Conservation (phyloP, 1,140 invertebrate genomes). For the Leptinotarsa undecemlineata region DNA sequence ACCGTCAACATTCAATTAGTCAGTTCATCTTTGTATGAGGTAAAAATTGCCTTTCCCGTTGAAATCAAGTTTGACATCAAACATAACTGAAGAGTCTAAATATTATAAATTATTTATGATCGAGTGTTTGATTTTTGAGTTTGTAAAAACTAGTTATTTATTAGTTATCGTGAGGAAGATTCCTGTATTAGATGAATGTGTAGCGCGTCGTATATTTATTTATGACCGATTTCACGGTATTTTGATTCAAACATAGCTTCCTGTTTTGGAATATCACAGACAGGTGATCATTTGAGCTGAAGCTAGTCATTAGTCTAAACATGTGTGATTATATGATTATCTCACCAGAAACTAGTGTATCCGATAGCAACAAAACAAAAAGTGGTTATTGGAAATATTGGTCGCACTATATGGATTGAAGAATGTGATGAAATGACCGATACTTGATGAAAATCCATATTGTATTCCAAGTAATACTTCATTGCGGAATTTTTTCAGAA, state of each 20-base stretch:
- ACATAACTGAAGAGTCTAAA: neutral
- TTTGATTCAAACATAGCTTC: neutral
- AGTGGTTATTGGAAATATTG: no score
- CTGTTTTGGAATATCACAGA: neutral
- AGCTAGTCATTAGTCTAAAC: no score
- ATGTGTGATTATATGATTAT: no score
- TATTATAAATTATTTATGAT: neutral
- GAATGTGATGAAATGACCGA: no score
- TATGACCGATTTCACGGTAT: neutral
- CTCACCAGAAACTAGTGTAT: no score
- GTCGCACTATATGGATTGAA: no score
- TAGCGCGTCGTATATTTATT: neutral
- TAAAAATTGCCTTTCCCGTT: slow-evolving; percentile 1
- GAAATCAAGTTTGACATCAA: neutral
- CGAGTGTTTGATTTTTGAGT: neutral
- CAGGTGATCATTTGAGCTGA: no score
- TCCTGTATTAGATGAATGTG: neutral
- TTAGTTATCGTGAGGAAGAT: neutral
- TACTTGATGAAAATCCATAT: no score
- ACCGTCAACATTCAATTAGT: neutral
- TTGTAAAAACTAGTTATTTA: neutral
- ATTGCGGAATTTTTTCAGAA: no score
- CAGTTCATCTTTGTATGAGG: neutral
- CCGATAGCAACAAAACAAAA: no score
- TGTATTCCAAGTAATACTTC: no score